Base-by-base conservation (phyloP, 2,888 invertebrate genomes). In the Folsomia manolachei region DNA sequence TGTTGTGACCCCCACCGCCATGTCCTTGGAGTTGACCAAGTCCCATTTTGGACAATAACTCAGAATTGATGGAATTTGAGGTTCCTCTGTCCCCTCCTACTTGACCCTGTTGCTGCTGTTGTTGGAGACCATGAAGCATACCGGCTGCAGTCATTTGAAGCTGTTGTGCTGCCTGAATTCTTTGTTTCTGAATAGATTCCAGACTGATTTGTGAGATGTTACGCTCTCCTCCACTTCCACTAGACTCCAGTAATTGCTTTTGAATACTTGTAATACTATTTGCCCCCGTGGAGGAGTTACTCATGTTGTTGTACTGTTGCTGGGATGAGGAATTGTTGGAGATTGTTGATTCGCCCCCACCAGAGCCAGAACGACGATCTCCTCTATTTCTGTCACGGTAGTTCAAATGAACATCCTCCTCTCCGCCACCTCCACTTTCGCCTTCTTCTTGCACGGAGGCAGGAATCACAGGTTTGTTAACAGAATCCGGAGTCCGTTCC, bases 381-480 rank as follows among this genome's bases (percentile, higher is more conserved):
- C 39, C 7, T 9, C 39, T 39, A 4, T 4, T 39, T 39, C 39
- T 39, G 39, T 39, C 14, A 39, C 14, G 4, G 39, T 4, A 39
- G 7, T 4, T 9, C 7, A 9, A 39, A 9, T 39, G 7, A 14
- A 9, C 39, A 39, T 39, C 7, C 7, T 39, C 39, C 7, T 39
- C 39, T 39, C 39, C 39, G 39, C 7, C 39, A 14, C 14, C n/a
- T n/a, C n/a, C 14, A 27, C 75, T 61, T 64, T 78, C 79, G 9
- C 53, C 27, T 56, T 80, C 81, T 71, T 79, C 80, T 61, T 76
- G 69, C 18, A 77, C 71, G n/a, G 76, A 74, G 26, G 79, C 75
- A 65, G 79, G 78, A 73, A 78, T 79, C 75, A 78, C 79, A 79
- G 77, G 71, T 70, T 76, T 77, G 39, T 60, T n/a, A 7, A 62